These are phyloP conservation scores for Pollenia amentaria DNA, from an alignment of 2,888 invertebrate genomes.

Conservation along the genomic window DNA sequence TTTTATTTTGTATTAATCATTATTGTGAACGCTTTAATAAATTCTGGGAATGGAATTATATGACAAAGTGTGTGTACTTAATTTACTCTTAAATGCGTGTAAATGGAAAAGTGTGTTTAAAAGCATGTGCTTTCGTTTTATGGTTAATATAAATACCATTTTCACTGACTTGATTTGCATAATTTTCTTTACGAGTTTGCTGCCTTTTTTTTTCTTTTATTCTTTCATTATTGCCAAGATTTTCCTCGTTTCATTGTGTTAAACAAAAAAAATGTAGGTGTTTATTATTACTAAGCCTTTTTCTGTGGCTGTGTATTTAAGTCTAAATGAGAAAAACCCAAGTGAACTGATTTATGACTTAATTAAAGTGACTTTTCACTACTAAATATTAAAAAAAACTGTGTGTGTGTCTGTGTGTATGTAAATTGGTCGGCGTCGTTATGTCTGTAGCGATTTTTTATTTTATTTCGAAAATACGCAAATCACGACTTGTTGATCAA, in stretches of 20 bases:
- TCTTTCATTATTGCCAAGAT: background rate
- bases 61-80: no score
- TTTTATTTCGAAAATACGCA: background rate
- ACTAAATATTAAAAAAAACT: no score
- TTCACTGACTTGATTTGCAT: background rate
- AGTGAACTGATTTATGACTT: background rate
- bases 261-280: no score
- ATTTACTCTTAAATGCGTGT: background rate
- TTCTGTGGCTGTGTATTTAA: no score
- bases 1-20: no score
- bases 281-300: no score
- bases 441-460: background rate
- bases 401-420: background rate
- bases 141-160: constrained; percentile 17
- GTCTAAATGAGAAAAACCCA: background rate
- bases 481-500: background rate
- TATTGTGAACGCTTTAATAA: no score
- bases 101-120: background rate
- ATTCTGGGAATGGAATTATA: no score
- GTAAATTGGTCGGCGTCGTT: background rate
- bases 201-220: background rate
- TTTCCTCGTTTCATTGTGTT: no score
- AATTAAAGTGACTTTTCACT: no score
- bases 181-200: constrained; percentile 1
- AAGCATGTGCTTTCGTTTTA: background rate